Evolutionary conservation across 2,888 invertebrate genomes (phyloP), one percentile per base, ranked within the genome.

Genomic region (Odontocerum albicorne): DNA sequence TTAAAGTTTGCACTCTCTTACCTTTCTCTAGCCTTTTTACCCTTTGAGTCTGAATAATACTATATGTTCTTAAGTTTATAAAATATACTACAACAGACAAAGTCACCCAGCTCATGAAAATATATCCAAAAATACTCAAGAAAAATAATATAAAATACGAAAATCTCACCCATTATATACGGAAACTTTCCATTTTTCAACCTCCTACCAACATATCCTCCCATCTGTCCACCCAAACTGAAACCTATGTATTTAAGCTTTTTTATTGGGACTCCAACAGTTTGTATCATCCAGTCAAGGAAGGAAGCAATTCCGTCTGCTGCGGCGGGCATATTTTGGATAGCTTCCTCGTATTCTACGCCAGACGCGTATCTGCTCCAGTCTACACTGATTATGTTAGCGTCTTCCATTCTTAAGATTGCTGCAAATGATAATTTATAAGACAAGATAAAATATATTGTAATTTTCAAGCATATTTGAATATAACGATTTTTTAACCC

Each of bases 161-260:
- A n/a, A n/a, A n/a, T 16, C 38, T 16, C 13, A 38, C 38, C 38
- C 17, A 38, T 38, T 3, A 38, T 38, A 16, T 16, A 38, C 6
- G 38, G 38, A 4, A 38, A 17, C 17, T 16, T 38, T 13, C n/a
- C 13, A 13, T 13, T 3, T 8, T 13, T 38, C 17, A 38, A 6
- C 17, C 38, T 38, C n/a, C 17, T 13, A 7, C n/a, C 7, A 7
- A 38, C 38, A 4, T 16, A 16, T 3, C 38, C 38, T 4, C 38
- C 38, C 38, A 38, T 38, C 17, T 38, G 38, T 4, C 16, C 38
- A 7, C 38, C 38, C n/a, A 38, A 7, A 38, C 38, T 38, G 17
- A 38, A 38, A 3, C 38, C 38, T 6, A 38, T 16, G 38, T 16
- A 38, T 16, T n/a, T 13, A 4, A 38, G 4, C n/a, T 16, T 8